Base-by-base conservation (phyloP, 2,113 vertebrate genomes). In the Hystrix cristata region DNA sequence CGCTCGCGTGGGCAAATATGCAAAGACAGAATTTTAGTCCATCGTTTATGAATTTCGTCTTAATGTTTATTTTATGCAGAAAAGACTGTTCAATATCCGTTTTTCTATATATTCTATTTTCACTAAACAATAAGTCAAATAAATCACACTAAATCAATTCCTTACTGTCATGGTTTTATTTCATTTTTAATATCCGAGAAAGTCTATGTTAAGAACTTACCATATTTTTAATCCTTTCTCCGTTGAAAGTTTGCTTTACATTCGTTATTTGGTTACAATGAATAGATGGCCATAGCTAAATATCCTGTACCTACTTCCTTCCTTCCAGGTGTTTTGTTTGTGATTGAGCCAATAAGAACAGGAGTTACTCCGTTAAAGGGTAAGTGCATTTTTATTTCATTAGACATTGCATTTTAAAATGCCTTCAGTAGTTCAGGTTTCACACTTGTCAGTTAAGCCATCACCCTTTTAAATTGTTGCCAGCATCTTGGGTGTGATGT, bases 361-460 rank as follows among this genome's bases (percentile, higher is more conserved):
- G 9, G 23, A 2, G 3, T 88, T 91, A 96, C 19, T 88, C 13
- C 74, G 46, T 88, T 81, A 88, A 62, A 92, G 9, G 53, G 6
- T 76, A 84, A 96, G n/a, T 82, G 8, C 4, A 74, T 93, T 78
- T 95, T 74, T 89, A 91, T 95, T 96, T 91, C 92, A 86, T 87
- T 62, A 43, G 71, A 53, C 21, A 69, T 0, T 62, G 21, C 3
- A 69, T 91, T 95, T 57, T 51, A 83, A 91, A 95, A 38, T 85
- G n/a, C 27, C 59, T 82, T 65, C 94, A 90, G 76, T 79, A 69
- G 43, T 91, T 94, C 76, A 84, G 81, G 92, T 94, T 97, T 96
- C 55, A 91, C 3, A 96, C 34, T 80, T 96, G n/a, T 27, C 78
- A 60, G 1, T 96, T 79, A 90, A 94, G 25, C 55, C 55, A 27